These are phyloP conservation scores for Nyctereutes procyonoides DNA, from an alignment of 2,113 vertebrate species.

Conservation along the genomic window DNA sequence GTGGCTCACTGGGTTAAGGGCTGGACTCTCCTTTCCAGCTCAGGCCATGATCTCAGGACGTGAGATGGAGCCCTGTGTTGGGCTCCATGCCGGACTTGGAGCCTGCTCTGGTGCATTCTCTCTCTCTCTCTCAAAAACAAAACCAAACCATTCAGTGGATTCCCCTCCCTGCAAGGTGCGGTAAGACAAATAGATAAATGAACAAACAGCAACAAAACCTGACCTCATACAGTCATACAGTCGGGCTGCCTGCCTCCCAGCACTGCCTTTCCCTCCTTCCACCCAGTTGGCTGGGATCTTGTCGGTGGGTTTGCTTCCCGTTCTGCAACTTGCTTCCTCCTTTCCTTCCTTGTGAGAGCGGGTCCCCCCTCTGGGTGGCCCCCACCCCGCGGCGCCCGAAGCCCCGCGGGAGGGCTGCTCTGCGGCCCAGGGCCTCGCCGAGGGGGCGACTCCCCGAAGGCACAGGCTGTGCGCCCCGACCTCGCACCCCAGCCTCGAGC, in stretches of 20 bases:
- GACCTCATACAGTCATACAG: no score
- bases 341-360: not conserved
- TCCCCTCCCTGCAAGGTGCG: not conserved
- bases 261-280: not conserved
- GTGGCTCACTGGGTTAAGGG: not conserved
- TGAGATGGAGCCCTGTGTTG: not conserved
- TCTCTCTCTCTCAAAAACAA: not conserved
- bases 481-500: not conserved
- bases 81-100: not conserved
- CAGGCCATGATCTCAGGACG: not conserved
- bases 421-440: no score
- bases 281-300: not conserved
- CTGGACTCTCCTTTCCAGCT: not conserved
- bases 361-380: fast-evolving
- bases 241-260: not conserved
- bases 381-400: no score
- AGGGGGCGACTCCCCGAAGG: not conserved
- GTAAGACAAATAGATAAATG: not conserved
- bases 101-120: not conserved
- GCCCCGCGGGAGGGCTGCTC: no score
- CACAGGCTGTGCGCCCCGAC: not conserved
- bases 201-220: not conserved
- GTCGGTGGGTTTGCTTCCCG: not conserved
- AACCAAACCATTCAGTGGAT: not conserved
- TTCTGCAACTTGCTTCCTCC: not conserved